A percentile compares a stretch with the other conserved stretches of the same genome.
Evolutionary conservation across 37 sponge, comb jelly and placozoan genomes (phyloP).

Genomic region (Aphrocallistes beatrix): DNA sequence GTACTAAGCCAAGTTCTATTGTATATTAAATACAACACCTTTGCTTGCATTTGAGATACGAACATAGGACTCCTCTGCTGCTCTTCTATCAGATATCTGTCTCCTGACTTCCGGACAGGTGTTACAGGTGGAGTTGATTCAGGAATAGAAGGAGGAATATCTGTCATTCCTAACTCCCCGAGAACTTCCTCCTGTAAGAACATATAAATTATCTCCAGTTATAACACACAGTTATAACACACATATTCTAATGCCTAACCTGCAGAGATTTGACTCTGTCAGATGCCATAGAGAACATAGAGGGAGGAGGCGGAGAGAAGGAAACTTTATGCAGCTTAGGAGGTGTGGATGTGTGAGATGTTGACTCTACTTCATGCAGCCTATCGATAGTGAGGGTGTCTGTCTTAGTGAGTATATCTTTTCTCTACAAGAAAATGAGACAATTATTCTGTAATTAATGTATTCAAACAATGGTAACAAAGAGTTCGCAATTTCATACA

Average conservation of each 20-base stretch:
- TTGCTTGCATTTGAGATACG: background rate
- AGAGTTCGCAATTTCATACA: too few relatives aligned
- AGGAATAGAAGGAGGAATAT: background rate
- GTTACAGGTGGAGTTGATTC: background rate
- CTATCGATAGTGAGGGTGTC: too few relatives aligned
- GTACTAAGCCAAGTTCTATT: too few relatives aligned
- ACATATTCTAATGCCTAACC: background rate
- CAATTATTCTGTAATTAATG: too few relatives aligned
- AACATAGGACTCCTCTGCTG: background rate
- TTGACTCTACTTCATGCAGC: background rate
- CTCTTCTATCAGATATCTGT: background rate
- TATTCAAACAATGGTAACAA: too few relatives aligned
- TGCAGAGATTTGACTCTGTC: background rate
- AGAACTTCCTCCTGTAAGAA: conserved; percentile 6
- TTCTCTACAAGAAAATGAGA: too few relatives aligned
- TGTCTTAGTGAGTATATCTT: too few relatives aligned
- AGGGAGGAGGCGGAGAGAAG: background rate
- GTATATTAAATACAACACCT: too few relatives aligned
- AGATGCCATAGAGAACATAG: background rate
- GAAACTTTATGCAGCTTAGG: background rate
- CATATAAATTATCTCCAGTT: too few relatives aligned
- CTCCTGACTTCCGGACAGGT: background rate
- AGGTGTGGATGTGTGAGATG: background rate
- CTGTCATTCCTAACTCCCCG: background rate
- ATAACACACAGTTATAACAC: background rate